These are phyloP conservation scores for Cyphomyrus discorhynchus DNA, from an alignment of 2,113 vertebrate species.

Conservation along the genomic window DNA sequence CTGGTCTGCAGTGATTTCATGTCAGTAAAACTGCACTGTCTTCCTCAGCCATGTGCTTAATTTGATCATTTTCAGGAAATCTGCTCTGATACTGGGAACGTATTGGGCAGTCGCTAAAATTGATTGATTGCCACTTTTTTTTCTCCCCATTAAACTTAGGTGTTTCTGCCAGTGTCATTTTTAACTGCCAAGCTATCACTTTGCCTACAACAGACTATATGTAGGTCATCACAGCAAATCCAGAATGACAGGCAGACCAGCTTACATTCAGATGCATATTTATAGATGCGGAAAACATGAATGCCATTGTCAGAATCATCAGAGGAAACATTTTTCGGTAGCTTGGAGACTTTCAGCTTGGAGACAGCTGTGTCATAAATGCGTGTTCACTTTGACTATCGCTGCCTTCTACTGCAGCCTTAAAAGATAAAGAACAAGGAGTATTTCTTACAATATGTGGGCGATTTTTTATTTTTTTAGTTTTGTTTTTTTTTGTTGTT, in stretches of 20 bases:
- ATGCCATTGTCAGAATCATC: conserved; percentile 7
- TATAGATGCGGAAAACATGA: neutral
- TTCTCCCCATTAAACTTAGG: neutral
- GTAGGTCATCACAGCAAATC: conserved; percentile 14
- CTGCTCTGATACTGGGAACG: neutral
- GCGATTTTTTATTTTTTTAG: neutral
- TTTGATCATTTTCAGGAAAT: neutral
- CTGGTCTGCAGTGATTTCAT: neutral
- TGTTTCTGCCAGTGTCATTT: neutral
- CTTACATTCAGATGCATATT: conserved; percentile 1
- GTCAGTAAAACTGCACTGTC: neutral
- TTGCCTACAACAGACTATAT: neutral
- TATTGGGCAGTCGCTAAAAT: neutral
- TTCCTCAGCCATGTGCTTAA: neutral
- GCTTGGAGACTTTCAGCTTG: conserved; percentile 9
- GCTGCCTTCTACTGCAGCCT: neutral
- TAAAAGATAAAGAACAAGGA: neutral
- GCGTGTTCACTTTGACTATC: neutral
- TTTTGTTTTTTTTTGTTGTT: neutral
- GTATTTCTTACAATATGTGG: neutral
- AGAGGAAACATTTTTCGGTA: neutral
- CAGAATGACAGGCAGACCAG: conserved; percentile 15
- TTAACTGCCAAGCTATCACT: neutral
- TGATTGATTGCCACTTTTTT: neutral
- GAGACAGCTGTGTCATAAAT: neutral